Evolutionary conservation across 2,113 vertebrate genomes (phyloP).

Genomic region (Progne subis): DNA sequence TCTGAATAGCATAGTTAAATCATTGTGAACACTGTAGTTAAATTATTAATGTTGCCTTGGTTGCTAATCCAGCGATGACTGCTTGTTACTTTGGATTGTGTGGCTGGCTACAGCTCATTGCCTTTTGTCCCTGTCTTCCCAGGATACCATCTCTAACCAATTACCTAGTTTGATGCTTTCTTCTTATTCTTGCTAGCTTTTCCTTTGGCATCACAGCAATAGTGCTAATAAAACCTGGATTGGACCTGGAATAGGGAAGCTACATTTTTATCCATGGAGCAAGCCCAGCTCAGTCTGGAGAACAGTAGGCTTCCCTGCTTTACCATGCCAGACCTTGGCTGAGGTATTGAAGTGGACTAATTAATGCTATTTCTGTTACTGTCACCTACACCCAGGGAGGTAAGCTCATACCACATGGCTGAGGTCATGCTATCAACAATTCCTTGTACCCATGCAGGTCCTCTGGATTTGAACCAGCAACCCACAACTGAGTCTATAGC

Average conservation of each 20-base stretch:
- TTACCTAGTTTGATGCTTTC: constrained; percentile 15
- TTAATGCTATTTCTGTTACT: neutral
- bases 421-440: neutral
- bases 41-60: constrained; percentile 54
- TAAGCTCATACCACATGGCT: neutral
- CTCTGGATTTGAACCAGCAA: neutral
- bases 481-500: neutral
- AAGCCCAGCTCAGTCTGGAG: neutral
- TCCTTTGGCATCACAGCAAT: neutral
- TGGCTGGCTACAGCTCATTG: constrained; percentile 30
- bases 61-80: constrained; percentile 41
- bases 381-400: neutral
- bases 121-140: constrained; percentile 49
- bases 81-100: constrained; percentile 25
- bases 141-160: constrained; percentile 10
- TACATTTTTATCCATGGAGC: neutral
- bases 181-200: neutral
- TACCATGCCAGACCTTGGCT: neutral
- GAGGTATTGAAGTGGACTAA: neutral
- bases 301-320: neutral
- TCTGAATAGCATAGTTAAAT: constrained; percentile 12
- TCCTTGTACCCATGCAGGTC: neutral
- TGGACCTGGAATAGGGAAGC: neutral
- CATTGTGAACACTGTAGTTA: constrained; percentile 10
- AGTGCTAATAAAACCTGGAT: neutral